A percentile compares a stretch with the other conserved stretches of the same genome.
Evolutionary conservation across 1,140 invertebrate genomes (phyloP).

Genomic region (Delia radicum): DNA sequence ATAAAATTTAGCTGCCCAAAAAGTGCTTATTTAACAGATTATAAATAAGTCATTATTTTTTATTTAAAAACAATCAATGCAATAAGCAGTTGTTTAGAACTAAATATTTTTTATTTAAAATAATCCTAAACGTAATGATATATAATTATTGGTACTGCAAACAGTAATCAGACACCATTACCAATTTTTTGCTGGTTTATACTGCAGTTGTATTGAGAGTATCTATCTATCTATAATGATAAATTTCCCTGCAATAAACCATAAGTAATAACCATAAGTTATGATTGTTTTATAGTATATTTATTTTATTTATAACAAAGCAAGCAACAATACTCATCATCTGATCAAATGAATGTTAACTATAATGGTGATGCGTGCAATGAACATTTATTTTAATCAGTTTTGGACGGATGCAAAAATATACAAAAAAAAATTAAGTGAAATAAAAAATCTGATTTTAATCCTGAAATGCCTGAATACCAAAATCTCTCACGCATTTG

Average conservation of each 20-base stretch:
- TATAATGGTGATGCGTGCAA: not conserved
- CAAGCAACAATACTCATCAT: not conserved
- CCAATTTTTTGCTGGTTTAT: too few relatives aligned
- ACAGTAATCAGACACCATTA: not conserved
- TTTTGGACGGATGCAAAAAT: not conserved
- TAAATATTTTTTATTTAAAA: too few relatives aligned
- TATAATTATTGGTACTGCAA: too few relatives aligned
- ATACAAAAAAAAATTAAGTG: not conserved
- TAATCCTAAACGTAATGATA: too few relatives aligned
- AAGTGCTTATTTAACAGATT: too few relatives aligned
- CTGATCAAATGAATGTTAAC: not conserved
- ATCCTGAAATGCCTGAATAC: not conserved
- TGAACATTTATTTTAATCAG: constrained; percentile 6
- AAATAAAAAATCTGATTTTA: constrained; percentile 9
- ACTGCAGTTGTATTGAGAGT: too few relatives aligned
- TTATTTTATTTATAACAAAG: not conserved
- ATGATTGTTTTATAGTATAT: not conserved
- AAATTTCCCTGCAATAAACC: too few relatives aligned
- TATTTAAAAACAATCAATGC: too few relatives aligned
- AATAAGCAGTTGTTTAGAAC: too few relatives aligned
- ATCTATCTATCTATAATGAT: too few relatives aligned
- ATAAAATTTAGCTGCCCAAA: too few relatives aligned
- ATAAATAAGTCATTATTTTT: too few relatives aligned
- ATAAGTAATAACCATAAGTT: not conserved
- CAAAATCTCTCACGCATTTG: constrained; percentile 6